Evolutionary conservation across 1,140 invertebrate genomes (phyloP).

Genomic region (Pristionchus pacificus): DNA sequence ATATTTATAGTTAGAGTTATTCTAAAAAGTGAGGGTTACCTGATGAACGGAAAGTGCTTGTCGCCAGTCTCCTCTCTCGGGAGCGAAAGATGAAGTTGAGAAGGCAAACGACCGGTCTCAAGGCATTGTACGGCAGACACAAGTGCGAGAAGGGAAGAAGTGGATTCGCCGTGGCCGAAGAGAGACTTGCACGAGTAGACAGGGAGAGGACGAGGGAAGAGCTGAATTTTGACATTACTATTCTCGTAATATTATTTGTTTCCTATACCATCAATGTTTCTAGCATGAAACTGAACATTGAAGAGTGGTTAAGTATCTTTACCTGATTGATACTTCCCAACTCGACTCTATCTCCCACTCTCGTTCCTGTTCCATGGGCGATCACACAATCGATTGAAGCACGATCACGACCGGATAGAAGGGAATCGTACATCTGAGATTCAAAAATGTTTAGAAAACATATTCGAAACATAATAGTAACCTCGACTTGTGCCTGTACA

Average conservation of each 20-base stretch:
- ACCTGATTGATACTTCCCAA: neutral
- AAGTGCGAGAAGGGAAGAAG: neutral
- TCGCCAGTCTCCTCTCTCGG: no score
- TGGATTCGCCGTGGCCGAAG: neutral
- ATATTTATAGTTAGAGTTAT: no score
- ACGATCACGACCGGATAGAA: neutral
- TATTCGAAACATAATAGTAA: no score
- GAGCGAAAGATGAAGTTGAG: neutral
- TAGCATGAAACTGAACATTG: no score
- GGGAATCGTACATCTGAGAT: neutral
- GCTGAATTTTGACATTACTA: neutral
- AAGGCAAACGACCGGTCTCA: neutral
- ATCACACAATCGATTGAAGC: neutral
- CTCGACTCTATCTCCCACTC: neutral
- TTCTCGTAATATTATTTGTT: no score
- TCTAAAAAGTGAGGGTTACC: no score
- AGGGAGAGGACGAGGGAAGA: neutral
- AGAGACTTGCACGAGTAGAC: neutral
- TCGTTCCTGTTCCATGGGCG: neutral
- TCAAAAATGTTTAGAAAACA: neutral
- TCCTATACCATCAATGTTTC: no score
- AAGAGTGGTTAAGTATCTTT: no score
- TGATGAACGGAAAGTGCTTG: neutral
- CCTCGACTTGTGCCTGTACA: neutral
- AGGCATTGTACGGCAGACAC: neutral